Evolutionary conservation across 2,797 vertebrate species (phyloP), one percentile per base, ranked within the genome.

Genomic region (Salarias fasciatus): DNA sequence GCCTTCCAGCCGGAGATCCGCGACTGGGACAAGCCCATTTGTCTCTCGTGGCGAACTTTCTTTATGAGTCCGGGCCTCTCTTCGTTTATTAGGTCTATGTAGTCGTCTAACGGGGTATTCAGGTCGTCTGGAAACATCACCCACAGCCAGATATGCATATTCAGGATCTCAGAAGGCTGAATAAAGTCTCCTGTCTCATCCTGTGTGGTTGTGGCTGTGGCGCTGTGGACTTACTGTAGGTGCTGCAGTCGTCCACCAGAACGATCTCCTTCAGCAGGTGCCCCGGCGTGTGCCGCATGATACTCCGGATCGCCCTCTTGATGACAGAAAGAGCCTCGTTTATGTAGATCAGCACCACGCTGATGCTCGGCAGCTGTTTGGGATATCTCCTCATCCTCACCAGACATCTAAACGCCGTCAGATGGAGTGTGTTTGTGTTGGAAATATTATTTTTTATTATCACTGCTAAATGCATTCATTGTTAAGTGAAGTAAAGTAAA

Each of bases 171-270:
- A n/a, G n/a, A n/a, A n/a, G n/a, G n/a, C n/a, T 35, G 33, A 2
- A 35, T 35, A 2, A 5, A 35, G n/a, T n/a, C n/a, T n/a, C n/a
- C n/a, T n/a, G n/a, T n/a, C n/a, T n/a, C n/a, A n/a, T n/a, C n/a
- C n/a, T n/a, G n/a, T n/a, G n/a, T n/a, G n/a, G n/a, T n/a, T n/a
- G n/a, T n/a, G n/a, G n/a, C n/a, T n/a, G n/a, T n/a, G n/a, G n/a
- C n/a, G n/a, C n/a, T n/a, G n/a, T 14, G 1, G 42, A 68, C 76
- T 57, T 40, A 94, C 92, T 83, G 4, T 92, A 86, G 33, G 84
- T 89, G 67, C 93, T 94, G 33, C 66, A 77, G 61, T 94, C 92
- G 5, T 94, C 93, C 58, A 94, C 90, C 50, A 95, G 85, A 40
- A 94, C 87, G 53, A 94, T 91, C 61, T 95, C 92, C 66, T 80